phyloP scores from a whole-genome alignment of 2,888 invertebrate species.

The Chrysotoxum bicinctum region DNA sequence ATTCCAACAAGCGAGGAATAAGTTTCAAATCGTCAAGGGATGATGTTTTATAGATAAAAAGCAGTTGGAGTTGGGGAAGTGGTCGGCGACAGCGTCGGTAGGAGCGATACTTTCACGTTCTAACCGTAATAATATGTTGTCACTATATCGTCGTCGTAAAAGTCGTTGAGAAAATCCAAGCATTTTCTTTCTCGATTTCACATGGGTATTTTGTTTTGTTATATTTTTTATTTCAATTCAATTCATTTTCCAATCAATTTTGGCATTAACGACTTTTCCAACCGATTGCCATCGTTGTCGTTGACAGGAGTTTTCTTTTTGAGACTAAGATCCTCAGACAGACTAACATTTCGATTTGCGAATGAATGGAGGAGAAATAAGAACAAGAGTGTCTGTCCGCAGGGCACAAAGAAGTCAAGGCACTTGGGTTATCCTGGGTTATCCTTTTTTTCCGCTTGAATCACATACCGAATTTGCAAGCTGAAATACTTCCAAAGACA shows the following conservation, averaged over 20 bases:
- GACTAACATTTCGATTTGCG: slow-evolving; percentile 18
- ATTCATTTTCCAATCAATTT: slow-evolving; percentile 72
- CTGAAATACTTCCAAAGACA: background rate
- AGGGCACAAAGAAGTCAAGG: slow-evolving; percentile 49
- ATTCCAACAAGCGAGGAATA: background rate
- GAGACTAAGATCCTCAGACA: slow-evolving; percentile 2
- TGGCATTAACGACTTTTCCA: slow-evolving; percentile 64
- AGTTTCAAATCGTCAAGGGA: slow-evolving; percentile 49
- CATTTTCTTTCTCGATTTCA: slow-evolving; percentile 56
- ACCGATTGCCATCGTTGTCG: slow-evolving; percentile 72
- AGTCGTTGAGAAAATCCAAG: slow-evolving; percentile 28
- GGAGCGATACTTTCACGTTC: slow-evolving; percentile 74
- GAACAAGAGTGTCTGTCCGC: slow-evolving; percentile 57
- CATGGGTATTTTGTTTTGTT: background rate
- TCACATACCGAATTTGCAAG: slow-evolving; percentile 14
- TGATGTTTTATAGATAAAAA: slow-evolving; percentile 74
- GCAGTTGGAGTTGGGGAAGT: slow-evolving; percentile 56
- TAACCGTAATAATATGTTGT: slow-evolving; percentile 28
- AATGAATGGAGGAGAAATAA: slow-evolving; percentile 4
- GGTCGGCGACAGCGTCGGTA: slow-evolving; percentile 25
- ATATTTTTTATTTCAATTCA: slow-evolving; percentile 63
- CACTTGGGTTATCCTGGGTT: slow-evolving; percentile 28
- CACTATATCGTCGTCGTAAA: slow-evolving; percentile 24
- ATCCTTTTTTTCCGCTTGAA: slow-evolving; percentile 20
- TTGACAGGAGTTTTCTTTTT: slow-evolving; percentile 54